These are phyloP conservation scores for Platorchestia sp. DNA, from an alignment of 1,140 invertebrate genomes.

Conservation along the genomic window DNA sequence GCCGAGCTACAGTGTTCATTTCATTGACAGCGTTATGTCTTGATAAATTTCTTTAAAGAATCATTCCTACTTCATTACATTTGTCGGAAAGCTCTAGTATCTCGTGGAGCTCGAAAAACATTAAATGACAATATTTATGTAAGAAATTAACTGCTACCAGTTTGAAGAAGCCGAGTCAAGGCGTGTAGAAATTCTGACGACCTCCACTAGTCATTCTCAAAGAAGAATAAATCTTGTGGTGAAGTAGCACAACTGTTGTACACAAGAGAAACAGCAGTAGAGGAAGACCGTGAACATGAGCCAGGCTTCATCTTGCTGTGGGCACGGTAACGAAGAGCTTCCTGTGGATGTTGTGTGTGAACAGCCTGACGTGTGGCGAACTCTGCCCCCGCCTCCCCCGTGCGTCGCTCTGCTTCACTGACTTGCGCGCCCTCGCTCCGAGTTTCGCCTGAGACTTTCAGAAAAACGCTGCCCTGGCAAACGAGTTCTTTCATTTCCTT, in stretches of 20 bases:
- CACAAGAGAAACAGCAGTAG: neutral
- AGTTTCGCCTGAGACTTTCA: neutral
- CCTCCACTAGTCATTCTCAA: neutral
- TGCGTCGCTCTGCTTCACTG: neutral
- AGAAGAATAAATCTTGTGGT: neutral
- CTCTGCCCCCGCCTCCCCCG: neutral
- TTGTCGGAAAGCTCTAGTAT: neutral
- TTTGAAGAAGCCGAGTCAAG: neutral
- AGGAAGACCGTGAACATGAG: neutral
- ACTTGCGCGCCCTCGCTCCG: neutral
- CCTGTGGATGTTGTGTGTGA: conserved; percentile 23
- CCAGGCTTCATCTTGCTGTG: conserved; percentile 17
- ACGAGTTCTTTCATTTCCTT: neutral
- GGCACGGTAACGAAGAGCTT: conserved; percentile 29
- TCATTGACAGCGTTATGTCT: too few relatives aligned
- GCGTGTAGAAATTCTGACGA: neutral
- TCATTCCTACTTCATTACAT: too few relatives aligned
- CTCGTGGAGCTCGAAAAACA: neutral
- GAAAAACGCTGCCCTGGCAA: neutral
- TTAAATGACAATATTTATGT: too few relatives aligned
- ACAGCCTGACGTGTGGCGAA: neutral
- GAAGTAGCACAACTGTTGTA: neutral
- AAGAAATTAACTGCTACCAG: neutral
- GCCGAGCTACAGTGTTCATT: too few relatives aligned
- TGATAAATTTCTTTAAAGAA: too few relatives aligned